Evolutionary conservation across 2,888 invertebrate genomes (phyloP).

Genomic region (Dynastes tityus): DNA sequence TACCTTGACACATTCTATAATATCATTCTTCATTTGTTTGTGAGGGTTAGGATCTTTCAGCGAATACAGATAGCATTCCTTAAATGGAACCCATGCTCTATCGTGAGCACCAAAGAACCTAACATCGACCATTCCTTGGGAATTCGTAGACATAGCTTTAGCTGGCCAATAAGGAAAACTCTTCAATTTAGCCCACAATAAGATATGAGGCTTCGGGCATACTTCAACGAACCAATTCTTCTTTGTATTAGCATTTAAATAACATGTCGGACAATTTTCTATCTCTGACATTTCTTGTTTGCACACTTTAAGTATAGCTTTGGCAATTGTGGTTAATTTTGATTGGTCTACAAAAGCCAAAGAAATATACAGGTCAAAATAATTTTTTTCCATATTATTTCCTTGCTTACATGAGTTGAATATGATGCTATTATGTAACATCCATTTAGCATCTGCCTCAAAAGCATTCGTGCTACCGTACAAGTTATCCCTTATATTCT

Average conservation of each 20-base stretch:
- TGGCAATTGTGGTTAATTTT: slow-evolving; percentile 84
- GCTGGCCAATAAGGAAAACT: slow-evolving; percentile 98
- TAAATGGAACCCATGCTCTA: slow-evolving; percentile 90
- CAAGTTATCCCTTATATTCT: slow-evolving; percentile 81
- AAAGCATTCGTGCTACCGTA: slow-evolving; percentile 94
- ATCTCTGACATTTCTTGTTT: slow-evolving; percentile 93
- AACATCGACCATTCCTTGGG: slow-evolving; percentile 85
- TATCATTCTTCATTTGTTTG: slow-evolving; percentile 74
- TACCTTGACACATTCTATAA: slow-evolving; percentile 77
- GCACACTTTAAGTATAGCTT: slow-evolving; percentile 86
- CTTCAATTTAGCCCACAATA: slow-evolving; percentile 97
- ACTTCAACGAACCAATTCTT: slow-evolving; percentile 94
- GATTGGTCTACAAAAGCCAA: slow-evolving; percentile 76
- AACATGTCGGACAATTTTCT: slow-evolving; percentile 95
- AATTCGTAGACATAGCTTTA: slow-evolving; percentile 85
- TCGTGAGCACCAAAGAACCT: slow-evolving; percentile 97
- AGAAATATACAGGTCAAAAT: no score
- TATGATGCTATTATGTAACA: slow-evolving; percentile 92
- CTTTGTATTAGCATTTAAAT: slow-evolving; percentile 87
- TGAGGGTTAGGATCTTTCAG: slow-evolving; percentile 81
- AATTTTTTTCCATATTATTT: neutral
- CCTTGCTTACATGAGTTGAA: slow-evolving; percentile 87
- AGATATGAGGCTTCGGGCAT: slow-evolving; percentile 89
- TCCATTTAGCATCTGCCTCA: slow-evolving; percentile 93
- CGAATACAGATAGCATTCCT: slow-evolving; percentile 88